Conservation (phyloP, 2,797 vertebrate genomes). For the Danionella dracula region DNA sequence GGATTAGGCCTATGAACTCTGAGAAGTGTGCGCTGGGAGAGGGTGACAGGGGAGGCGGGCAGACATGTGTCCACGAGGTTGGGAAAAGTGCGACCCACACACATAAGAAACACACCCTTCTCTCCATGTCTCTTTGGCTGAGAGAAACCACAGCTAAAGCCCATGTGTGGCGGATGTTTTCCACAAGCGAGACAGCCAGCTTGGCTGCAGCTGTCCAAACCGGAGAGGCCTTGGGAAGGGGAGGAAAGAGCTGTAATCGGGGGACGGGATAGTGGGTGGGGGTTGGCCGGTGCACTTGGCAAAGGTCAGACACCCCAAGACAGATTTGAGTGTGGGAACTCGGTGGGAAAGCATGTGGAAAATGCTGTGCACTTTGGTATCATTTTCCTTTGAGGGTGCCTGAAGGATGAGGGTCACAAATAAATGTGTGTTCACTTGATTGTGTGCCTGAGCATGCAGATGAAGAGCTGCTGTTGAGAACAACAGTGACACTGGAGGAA, state of each 20-base stretch:
- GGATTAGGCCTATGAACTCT: conserved; percentile 62
- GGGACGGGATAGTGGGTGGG: conserved; percentile 49
- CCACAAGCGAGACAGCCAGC: conserved; percentile 78
- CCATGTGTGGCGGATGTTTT: conserved; percentile 90
- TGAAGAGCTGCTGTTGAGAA: conserved; percentile 46
- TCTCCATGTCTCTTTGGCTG: conserved; percentile 39
- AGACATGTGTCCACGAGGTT: conserved; percentile 60
- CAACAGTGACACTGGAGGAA: conserved; percentile 30
- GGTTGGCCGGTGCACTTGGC: conserved; percentile 63
- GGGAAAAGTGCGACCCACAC: conserved; percentile 54
- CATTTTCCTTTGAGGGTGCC: conserved; percentile 70
- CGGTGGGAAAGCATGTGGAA: conserved; percentile 75
- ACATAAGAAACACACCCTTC: conserved; percentile 8
- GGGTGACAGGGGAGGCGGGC: conserved; percentile 36
- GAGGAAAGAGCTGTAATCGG: conserved; percentile 49
- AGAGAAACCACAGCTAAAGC: conserved; percentile 58
- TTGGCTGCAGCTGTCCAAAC: conserved; percentile 81
- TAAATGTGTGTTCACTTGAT: conserved; percentile 17
- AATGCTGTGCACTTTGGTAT: conserved; percentile 70
- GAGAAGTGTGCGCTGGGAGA: conserved; percentile 30
- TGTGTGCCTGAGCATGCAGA: conserved; percentile 35
- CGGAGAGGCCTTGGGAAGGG: conserved; percentile 70
- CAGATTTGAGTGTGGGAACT: conserved; percentile 76
- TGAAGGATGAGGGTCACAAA: conserved; percentile 55
- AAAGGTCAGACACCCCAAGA: conserved; percentile 79